Base-by-base conservation (phyloP, 2,113 vertebrate species). In the Cyanoderma ruficeps region DNA sequence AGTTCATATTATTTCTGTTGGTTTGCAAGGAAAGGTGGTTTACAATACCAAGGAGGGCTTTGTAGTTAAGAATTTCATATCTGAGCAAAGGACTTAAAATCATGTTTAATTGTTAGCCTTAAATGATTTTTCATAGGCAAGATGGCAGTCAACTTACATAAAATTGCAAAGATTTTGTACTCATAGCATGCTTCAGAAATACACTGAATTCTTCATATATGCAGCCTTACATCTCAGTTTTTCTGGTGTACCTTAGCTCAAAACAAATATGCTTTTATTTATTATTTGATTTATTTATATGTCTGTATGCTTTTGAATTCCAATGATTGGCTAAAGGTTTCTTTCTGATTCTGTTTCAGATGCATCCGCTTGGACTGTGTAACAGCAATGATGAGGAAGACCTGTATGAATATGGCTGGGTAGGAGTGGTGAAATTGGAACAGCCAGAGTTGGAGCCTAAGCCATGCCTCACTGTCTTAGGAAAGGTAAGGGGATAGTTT, bases 361-460 rank as follows among this genome's bases (percentile, higher is more conserved):
- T 99, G 99, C 99, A 99, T 97, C 99, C 99, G 13, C 94, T 99
- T 69, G 99, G 99, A 96, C 98, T 99, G 60, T 99, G 99, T 98
- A 99, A 99, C 82, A 99, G 98, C 96, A 99, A 99, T 13, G 99
- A 99, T 22, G 99, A 99, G 83, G 99, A 99, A 94, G 99, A 99
- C 93, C 97, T 99, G 9, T 99, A 99, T 28, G 99, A 99, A 85
- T 99, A 99, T 2, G 99, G 99, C 96, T 99, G 99, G 99, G 99
- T 99, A n/a, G 99, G 99, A n/a, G 99, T 99, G 97, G 99, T 99
- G 96, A 99, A 99, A 96, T 97, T 99, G 96, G 99, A 99, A 93
- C 99, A 99, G 96, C 99, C 99, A 0, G 99, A 99, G 94, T 44
- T 99, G 98, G 99, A 99, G 96, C 99, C 99, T 3, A 99, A 99